Conservation (phyloP, 2,797 vertebrate species). For the Oophaga sylvatica region DNA sequence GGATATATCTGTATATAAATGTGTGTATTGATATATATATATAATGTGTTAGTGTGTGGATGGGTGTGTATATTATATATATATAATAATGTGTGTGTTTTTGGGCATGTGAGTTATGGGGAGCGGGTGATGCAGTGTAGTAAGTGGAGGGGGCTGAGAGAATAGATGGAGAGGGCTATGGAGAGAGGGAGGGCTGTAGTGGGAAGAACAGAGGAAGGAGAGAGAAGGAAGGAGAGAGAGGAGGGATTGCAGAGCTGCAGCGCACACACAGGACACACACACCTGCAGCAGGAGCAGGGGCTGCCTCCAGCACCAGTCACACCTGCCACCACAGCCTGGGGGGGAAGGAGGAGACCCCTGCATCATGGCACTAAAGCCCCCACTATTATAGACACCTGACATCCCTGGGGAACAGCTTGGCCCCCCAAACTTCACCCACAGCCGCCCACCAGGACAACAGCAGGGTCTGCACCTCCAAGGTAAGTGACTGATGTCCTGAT, state of each 20-base stretch:
- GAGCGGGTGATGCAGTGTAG: constrained; percentile 43
- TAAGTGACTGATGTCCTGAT: constrained; percentile 5
- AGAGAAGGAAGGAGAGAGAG: constrained; percentile 49
- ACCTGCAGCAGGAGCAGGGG: constrained; percentile 53
- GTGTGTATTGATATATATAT: too few species aligned
- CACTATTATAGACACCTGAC: constrained; percentile 18
- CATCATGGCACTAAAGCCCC: constrained; percentile 21
- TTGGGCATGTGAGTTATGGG: background rate
- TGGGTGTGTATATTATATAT: too few species aligned
- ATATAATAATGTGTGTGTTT: background rate
- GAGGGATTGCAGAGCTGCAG: constrained; percentile 39
- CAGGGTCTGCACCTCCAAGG: constrained; percentile 26
- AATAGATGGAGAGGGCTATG: constrained; percentile 29
- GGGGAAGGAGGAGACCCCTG: constrained; percentile 12
- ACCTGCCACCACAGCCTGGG: background rate
- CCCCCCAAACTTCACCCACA: constrained; percentile 46
- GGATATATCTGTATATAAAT: background rate
- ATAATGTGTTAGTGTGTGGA: too few species aligned
- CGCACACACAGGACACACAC: constrained; percentile 43
- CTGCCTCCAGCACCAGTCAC: background rate
- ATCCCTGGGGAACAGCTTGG: constrained; percentile 10
- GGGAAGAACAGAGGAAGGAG: constrained; percentile 55
- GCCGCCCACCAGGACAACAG: background rate
- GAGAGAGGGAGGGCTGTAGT: constrained; percentile 49
- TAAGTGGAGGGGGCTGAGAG: constrained; percentile 49